Base-by-base conservation (phyloP, 2,113 vertebrate species). In the Serilophus lunatus region DNA sequence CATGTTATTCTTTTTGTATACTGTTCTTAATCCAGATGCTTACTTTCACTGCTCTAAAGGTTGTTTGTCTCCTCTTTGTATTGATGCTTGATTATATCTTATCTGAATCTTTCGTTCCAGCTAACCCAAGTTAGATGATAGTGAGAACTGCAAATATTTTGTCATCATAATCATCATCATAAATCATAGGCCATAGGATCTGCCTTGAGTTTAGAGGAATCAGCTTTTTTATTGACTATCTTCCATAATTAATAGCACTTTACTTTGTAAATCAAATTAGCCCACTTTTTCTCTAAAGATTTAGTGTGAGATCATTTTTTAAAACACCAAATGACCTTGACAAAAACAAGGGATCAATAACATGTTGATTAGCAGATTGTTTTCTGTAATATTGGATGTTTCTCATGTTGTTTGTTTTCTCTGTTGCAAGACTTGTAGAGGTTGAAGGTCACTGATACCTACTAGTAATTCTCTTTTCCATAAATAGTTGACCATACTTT, bases 301-400 rank as follows among this genome's bases (percentile, higher is more conserved):
- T 98, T 98, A 98, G 98, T 95, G 95, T 98, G 98, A 98, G 98
- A 98, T 98, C 98, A 99, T 99, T 99, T 99, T 98, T 99, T 99
- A 99, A 98, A 97, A 97, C 96, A 92, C 97, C 99, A 98, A 99
- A 98, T 98, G 98, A 99, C 99, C 98, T 99, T 99, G 99, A 99
- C 98, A 99, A 99, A 98, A 98, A 98, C 96, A 97, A 98, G 97
- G 96, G 98, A 99, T 99, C 98, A 95, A 99, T 99, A 99, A 98
- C 98, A 98, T 93, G 98, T 98, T 98, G 98, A 99, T 99, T 99
- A 98, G 98, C 98, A 97, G 98, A 98, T 98, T 98, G 97, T 98
- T 98, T 98, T 98, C 98, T 98, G 97, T 98, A 98, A 98, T 98
- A 98, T 97, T 95, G 92, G 96, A 94, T 94, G 88, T 95, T 97